phyloP scores from a whole-genome alignment of 2,888 invertebrate species.

The Atherix ibis region DNA sequence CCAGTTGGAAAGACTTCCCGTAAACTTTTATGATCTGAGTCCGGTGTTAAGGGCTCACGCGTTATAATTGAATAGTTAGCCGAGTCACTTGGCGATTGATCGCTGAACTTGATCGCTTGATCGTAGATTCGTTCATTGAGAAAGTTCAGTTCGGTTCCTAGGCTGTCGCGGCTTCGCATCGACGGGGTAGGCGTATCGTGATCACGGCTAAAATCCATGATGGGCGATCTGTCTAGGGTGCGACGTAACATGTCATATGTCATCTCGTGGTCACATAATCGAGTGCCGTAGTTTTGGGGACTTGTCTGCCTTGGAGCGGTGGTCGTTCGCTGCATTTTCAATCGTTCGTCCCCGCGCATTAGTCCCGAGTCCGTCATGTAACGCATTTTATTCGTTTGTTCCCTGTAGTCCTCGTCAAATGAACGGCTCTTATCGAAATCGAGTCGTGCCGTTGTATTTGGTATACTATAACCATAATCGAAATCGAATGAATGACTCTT shows the following conservation, averaged over 20 bases:
- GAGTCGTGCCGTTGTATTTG: constrained; percentile 20
- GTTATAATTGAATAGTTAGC: constrained; percentile 17
- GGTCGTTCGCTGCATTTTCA: constrained; percentile 3
- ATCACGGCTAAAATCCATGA: constrained; percentile 28
- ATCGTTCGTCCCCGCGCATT: constrained; percentile 4
- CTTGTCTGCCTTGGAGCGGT: constrained; percentile 20
- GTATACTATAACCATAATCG: constrained; percentile 24
- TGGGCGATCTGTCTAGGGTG: constrained; percentile 25
- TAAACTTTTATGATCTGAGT: constrained; percentile 15
- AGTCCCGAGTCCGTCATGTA: constrained; percentile 19
- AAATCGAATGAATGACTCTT: constrained; percentile 32
- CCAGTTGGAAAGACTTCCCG: constrained; percentile 7
- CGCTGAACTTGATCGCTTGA: constrained; percentile 17
- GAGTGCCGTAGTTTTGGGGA: constrained; percentile 29
- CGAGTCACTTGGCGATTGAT: constrained; percentile 21
- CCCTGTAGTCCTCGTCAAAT: constrained; percentile 30
- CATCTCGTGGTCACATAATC: constrained; percentile 30
- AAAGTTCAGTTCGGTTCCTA: constrained; percentile 29
- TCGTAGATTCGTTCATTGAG: constrained; percentile 27
- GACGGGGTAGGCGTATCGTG: constrained; percentile 22
- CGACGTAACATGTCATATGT: constrained; percentile 29
- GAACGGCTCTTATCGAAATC: constrained; percentile 31
- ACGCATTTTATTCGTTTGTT: constrained; percentile 20
- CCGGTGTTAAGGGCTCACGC: constrained; percentile 17
- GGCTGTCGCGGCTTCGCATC: constrained; percentile 25